These are phyloP conservation scores for Idaea dimidiata DNA, from an alignment of 2,888 invertebrate genomes.

Conservation along the genomic window DNA sequence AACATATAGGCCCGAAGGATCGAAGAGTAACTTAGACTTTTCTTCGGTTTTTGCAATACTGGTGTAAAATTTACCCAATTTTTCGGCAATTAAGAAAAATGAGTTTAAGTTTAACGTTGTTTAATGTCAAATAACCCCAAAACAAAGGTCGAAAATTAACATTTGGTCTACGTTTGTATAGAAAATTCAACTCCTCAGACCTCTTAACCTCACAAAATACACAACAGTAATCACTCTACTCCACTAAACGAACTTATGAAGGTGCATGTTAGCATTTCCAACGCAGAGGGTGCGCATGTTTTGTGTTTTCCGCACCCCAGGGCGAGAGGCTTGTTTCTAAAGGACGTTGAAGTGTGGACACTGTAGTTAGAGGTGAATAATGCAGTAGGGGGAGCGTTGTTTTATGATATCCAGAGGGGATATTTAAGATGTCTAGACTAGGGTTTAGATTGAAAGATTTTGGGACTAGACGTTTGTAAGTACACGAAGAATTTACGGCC, in stretches of 20 bases:
- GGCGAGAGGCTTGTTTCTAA: neutral
- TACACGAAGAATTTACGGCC: too few relatives aligned
- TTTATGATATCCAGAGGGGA: neutral
- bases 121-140: too few relatives aligned
- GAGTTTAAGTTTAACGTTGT: too few relatives aligned
- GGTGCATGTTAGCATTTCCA: constrained; percentile 40
- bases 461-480: too few relatives aligned
- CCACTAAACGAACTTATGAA: constrained; percentile 33
- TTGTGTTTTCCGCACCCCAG: constrained; percentile 3
- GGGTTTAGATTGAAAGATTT: neutral
- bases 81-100: too few relatives aligned
- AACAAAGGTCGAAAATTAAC: too few relatives aligned
- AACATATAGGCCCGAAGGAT: too few relatives aligned
- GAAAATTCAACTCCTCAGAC: too few relatives aligned
- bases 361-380: neutral
- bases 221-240: constrained; percentile 17
- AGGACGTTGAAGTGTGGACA: neutral
- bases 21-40: too few relatives aligned
- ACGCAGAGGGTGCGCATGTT: constrained; percentile 28
- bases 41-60: too few relatives aligned
- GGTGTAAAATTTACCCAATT: too few relatives aligned
- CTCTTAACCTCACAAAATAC: neutral
- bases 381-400: neutral
- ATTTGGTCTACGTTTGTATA: too few relatives aligned
- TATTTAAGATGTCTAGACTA: neutral